phyloP scores from a whole-genome alignment of 2,113 vertebrate species.

The Tetrax tetrax region DNA sequence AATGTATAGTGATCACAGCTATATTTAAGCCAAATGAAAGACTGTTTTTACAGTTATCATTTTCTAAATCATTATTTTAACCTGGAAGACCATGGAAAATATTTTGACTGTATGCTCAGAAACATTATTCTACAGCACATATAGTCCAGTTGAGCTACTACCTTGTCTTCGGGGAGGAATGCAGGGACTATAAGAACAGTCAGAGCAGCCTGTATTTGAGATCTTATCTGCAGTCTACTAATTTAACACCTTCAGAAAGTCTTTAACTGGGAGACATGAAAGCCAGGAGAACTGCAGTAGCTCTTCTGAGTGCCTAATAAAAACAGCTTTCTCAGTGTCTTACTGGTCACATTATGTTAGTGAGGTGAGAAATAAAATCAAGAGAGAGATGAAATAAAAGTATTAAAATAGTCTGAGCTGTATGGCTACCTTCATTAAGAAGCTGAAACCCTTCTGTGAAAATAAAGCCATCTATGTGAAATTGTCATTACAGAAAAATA shows the following conservation, averaged over 20 bases:
- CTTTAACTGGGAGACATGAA: accelerated
- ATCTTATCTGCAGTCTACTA: not conserved
- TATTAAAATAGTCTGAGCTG: not conserved
- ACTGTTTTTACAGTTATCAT: not conserved
- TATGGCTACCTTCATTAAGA: not conserved
- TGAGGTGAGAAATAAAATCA: not conserved
- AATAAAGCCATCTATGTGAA: not conserved
- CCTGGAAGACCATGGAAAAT: not conserved
- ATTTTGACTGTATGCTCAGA: not conserved
- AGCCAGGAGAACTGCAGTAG: not conserved
- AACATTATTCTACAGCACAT: not conserved
- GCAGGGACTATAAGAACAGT: not conserved
- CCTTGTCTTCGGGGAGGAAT: not conserved
- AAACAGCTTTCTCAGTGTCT: not conserved
- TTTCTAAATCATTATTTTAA: not conserved
- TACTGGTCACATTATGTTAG: not conserved
- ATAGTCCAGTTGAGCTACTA: not conserved
- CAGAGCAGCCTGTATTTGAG: not conserved
- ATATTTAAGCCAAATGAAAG: not conserved
- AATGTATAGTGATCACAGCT: not conserved
- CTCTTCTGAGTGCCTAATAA: not conserved
- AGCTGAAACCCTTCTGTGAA: not conserved
- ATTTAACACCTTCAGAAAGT: not conserved
- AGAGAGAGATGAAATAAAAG: not conserved
- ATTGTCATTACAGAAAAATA: not conserved